Percentiles rank a stretch among this genome's conserved stretches.
phyloP scores from a whole-genome alignment of 2,888 invertebrate species.

The Prenolepis imparis region DNA sequence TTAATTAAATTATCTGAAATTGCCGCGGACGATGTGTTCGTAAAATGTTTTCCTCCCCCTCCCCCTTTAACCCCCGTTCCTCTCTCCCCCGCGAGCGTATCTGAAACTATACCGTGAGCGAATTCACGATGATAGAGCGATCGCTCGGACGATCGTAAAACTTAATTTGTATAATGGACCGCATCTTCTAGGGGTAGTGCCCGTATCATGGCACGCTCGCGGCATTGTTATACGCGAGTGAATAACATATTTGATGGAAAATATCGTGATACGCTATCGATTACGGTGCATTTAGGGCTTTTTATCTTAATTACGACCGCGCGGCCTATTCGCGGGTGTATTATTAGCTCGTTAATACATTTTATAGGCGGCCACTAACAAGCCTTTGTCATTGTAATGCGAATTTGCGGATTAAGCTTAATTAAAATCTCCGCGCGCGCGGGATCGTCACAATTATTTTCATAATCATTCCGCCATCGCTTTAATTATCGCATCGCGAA shows the following conservation, averaged over 20 bases:
- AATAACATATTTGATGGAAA: constrained; percentile 67
- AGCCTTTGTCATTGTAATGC: constrained; percentile 53
- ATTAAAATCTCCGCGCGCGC: constrained; percentile 47
- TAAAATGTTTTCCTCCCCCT: constrained; percentile 9
- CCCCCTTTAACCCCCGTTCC: too few relatives aligned
- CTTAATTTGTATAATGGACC: constrained; percentile 60
- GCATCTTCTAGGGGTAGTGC: constrained; percentile 51
- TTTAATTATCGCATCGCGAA: constrained; percentile 44
- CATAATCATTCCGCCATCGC: constrained; percentile 49
- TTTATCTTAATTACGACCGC: constrained; percentile 69
- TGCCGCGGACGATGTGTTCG: constrained; percentile 4
- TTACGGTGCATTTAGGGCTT: constrained; percentile 56
- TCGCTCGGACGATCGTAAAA: constrained; percentile 58
- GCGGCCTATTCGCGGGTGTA: constrained; percentile 40
- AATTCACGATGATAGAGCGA: constrained; percentile 67
- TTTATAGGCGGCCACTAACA: constrained; percentile 53
- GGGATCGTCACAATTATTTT: constrained; percentile 57
- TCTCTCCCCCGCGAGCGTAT: constrained; percentile 42
- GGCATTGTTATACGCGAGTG: constrained; percentile 48
- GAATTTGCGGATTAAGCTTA: constrained; percentile 50
- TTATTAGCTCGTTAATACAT: constrained; percentile 72
- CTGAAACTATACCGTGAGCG: constrained; percentile 51
- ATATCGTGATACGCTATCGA: constrained; percentile 67
- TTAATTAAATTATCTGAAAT: constrained; percentile 41
- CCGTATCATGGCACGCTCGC: constrained; percentile 56